Evolutionary conservation across 2,797 vertebrate species (phyloP), one percentile per base, ranked within the genome.

Genomic region (Coreius guichenoti): DNA sequence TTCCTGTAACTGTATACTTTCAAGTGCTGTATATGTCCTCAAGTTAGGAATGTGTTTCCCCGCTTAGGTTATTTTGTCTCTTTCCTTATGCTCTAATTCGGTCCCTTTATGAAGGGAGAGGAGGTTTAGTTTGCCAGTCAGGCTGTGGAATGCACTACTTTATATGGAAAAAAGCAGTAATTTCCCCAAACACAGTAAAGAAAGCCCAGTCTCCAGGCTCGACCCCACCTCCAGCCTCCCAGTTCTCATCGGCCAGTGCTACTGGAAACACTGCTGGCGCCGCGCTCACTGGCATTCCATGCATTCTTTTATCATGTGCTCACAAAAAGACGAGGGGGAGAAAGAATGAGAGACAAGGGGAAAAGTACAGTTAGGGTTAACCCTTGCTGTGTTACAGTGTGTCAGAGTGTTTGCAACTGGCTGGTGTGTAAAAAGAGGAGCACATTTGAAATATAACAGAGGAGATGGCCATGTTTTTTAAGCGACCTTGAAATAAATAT

Each of bases 261-360:
- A 91, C 90, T 91, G 89, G 82, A 89, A 90, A 87, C 83, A 67
- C 82, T 89, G 80, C 87, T 89, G 88, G 89, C 84, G 77, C 76
- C 81, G 26, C 31, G 45, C 82, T 90, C 89, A 90, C 90, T 90
- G 90, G 77, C 91, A 91, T 91, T 91, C 91, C 90, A 45, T 2
- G 19, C 88, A 91, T 91, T 90, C 91, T 82, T 90, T 86, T 73
- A 84, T 91, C 89, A 90, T 91, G 91, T 90, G 91, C 86, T 91
- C 90, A 91, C 86, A 81, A 88, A 90, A 88, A 90, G 87, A 81
- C 78, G 79, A 61, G 58, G 80, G 82, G 72, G 80, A 87, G 56
- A 65, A 39, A 51, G 86, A 56, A 73, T n/a, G 49, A 86, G 80
- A 85, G 78, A 79, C 51, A 69, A 31, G 73, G 47, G 74, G 63